A percentile compares a stretch with the other conserved stretches of the same genome.
phyloP scores from a whole-genome alignment of 2,797 vertebrate species.

The Kryptopterus vitreolus region DNA sequence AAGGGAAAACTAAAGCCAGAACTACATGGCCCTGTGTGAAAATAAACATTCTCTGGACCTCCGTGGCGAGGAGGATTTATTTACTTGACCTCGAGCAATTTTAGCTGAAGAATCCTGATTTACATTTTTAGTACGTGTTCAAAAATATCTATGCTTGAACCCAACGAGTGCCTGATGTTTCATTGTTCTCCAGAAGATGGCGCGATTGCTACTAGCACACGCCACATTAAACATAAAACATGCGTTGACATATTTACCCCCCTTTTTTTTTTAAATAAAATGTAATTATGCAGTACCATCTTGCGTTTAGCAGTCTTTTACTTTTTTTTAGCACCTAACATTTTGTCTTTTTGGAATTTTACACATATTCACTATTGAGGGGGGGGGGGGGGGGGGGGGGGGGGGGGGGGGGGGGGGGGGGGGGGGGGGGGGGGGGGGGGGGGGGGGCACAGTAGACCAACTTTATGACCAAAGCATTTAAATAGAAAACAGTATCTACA shows the following conservation, averaged over 20 bases:
- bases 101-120: too few relatives aligned
- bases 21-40: too few relatives aligned
- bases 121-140: not conserved
- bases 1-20: too few relatives aligned
- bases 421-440: too few relatives aligned
- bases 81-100: too few relatives aligned
- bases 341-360: slow-evolving; percentile 4
- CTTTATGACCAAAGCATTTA: slow-evolving; percentile 68
- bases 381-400: too few relatives aligned
- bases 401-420: too few relatives aligned
- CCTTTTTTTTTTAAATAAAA: not conserved
- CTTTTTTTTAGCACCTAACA: slow-evolving; percentile 3
- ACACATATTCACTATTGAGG: not conserved
- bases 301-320: not conserved
- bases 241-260: not conserved
- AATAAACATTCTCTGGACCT: too few relatives aligned
- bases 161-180: not conserved
- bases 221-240: not conserved
- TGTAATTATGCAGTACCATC: not conserved
- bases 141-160: not conserved
- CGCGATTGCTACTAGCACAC: not conserved
- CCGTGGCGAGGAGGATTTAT: too few relatives aligned
- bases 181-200: not conserved
- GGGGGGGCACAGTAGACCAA: slow-evolving; percentile 67
- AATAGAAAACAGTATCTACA: slow-evolving; percentile 14